Evolutionary conservation across 2,797 vertebrate genomes (phyloP).

Genomic region (Buceros bicornis): DNA sequence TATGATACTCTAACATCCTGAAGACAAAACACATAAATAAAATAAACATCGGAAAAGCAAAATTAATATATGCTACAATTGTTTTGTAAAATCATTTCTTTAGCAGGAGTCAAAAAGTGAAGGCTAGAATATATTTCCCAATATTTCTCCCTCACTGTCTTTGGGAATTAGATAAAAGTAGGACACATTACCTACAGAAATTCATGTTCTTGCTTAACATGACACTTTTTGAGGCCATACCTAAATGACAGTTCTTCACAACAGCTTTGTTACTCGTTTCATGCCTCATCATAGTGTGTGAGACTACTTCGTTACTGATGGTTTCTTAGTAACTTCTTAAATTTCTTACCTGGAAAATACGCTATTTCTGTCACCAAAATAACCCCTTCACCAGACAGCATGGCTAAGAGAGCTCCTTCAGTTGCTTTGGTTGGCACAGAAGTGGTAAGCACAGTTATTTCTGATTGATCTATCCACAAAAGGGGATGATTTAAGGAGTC

Average conservation of each 20-base stretch:
- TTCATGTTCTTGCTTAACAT: not conserved
- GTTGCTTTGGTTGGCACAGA: conserved; percentile 4
- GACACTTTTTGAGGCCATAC: not conserved
- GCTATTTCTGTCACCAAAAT: conserved; percentile 3
- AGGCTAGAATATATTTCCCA: not conserved
- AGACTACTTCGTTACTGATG: not conserved
- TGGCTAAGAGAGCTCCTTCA: not conserved
- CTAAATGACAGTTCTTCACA: not conserved
- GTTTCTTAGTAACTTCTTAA: not conserved
- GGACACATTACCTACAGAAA: not conserved
- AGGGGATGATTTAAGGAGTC: conserved; percentile 46
- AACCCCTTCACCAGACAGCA: not conserved
- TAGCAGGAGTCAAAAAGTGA: not conserved
- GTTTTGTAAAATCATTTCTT: not conserved
- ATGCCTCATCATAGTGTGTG: not conserved
- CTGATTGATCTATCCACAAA: not conserved
- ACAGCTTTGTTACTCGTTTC: not conserved
- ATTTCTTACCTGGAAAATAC: not conserved
- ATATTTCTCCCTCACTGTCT: not conserved
- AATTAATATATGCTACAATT: not conserved
- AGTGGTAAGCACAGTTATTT: conserved; percentile 27
- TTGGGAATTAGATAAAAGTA: not conserved
- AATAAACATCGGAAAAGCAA: not conserved
- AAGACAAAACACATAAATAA: not conserved
- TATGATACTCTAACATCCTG: not conserved